Evolutionary conservation across 1,140 invertebrate genomes (phyloP), one percentile per base, ranked within the genome.

Genomic region (Panulirus ornatus): DNA sequence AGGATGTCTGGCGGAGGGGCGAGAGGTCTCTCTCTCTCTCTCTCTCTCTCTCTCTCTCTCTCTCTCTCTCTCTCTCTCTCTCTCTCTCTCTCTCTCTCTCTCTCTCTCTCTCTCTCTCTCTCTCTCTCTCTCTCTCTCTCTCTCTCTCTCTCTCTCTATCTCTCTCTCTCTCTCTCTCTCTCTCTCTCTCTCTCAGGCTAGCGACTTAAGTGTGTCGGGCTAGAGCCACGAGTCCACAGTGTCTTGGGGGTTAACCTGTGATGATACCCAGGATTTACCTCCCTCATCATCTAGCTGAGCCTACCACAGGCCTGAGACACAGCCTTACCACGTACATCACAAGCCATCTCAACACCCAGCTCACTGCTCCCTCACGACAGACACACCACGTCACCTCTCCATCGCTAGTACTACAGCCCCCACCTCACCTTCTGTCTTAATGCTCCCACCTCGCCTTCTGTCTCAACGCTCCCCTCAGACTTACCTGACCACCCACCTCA

Each of bases 41-140:
- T 58, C 51, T 58, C 51, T 58, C 51, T 58, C 51, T 58, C 51
- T 58, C 51, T 58, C 51, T 58, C 51, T 58, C 51, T 58, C 51
- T 58, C 51, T 58, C 51, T 58, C 51, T 58, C 51, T 58, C 51
- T 58, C 51, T 58, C 51, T 58, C 51, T 58, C 51, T 58, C 51
- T 58, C 51, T 58, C 30, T 73, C 0, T 34, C 70, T 36, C 70
- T 30, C 30, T 73, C 34, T 16, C 34, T 73, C 42, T 36, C 34
- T 38, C 42, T 73, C 70, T 73, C 42, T 34, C 42, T 38, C 27
- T 38, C 36, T 38, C 70, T 38, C 22, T 22, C 34, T 36, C 11
- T 16, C 9, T 22, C 70, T 70, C 63, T 30, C 63, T 70, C 63
- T 3, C 6, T 70, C 22, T 70, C 63, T 70, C 63, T 22, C 63